Evolutionary conservation across 2,113 vertebrate genomes (phyloP).

Genomic region (Rhineura floridana): DNA sequence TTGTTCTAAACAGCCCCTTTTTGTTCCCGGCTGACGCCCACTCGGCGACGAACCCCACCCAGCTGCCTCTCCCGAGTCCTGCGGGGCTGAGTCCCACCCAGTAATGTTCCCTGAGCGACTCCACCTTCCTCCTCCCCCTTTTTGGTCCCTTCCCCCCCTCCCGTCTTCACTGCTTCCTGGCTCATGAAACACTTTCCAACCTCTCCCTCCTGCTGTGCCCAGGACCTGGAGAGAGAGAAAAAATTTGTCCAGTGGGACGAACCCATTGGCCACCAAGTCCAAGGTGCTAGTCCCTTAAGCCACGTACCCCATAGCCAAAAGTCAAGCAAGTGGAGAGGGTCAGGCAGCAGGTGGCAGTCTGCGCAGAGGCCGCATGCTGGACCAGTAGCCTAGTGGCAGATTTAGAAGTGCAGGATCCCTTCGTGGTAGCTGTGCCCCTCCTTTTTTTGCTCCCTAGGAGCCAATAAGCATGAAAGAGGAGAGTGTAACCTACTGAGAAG

Average conservation of each 20-base stretch:
- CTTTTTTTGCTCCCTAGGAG: too few relatives aligned
- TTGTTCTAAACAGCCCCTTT: neutral
- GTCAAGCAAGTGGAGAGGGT: neutral
- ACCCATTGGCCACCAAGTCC: too few relatives aligned
- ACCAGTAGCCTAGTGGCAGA: too few relatives aligned
- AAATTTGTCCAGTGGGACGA: neutral
- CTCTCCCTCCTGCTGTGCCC: neutral
- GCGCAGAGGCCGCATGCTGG: too few relatives aligned
- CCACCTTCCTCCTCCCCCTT: neutral
- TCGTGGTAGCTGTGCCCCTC: too few relatives aligned
- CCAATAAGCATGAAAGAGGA: too few relatives aligned
- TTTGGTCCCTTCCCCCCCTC: neutral
- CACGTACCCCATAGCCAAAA: neutral
- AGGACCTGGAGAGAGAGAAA: neutral
- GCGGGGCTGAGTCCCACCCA: constrained; percentile 9
- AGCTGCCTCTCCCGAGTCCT: neutral
- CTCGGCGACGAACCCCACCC: constrained; percentile 5
- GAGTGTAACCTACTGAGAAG: too few relatives aligned
- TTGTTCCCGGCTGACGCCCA: neutral
- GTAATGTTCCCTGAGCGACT: neutral
- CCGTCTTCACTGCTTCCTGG: neutral
- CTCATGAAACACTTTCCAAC: neutral
- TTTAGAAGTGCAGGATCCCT: too few relatives aligned
- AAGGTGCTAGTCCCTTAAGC: neutral
- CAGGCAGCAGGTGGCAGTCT: too few relatives aligned